Evolutionary conservation across 2,113 vertebrate species (phyloP), one percentile per base, ranked within the genome.

Genomic region (Perccottus glenii): DNA sequence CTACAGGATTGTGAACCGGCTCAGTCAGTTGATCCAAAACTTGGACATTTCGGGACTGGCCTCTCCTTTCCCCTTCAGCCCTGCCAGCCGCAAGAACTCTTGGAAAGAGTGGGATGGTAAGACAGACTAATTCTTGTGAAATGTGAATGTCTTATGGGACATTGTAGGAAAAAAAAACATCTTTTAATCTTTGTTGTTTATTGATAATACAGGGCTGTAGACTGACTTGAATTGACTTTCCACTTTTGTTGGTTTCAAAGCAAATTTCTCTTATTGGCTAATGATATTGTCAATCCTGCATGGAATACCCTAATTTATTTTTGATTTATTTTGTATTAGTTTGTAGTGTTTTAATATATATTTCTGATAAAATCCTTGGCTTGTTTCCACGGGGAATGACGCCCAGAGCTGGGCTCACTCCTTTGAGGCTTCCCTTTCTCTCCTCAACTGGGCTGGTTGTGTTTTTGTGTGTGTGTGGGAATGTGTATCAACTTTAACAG

Each of bases 91-190:
- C 63, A 90, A 67, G 78, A 90, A 70, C 76, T 92, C 91, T 60
- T 91, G 90, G 85, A 90, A 69, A 64, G 86, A 84, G 47, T 89
- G 85, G 83, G 83, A 89, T 27, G 93, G 91, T 93, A 88, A 91
- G 90, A 68, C 5, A 3, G 14, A 63, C 14, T 32, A 27, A 27
- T 27, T 27, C 19, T 27, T 27, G 19, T 27, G 19, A 27, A 27
- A 27, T 27, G 19, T 3, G 3, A 40, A 40, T 40, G 38, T 40
- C 38, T 40, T 40, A 8, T 40, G 44, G 44, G 44, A 46, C 44
- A 12, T 45, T 12, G 44, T 12, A 12, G 19, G 19, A 45, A 2
- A 45, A 46, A 11, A 3, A 14, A 10, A 14, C 10, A 46, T 5
- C 27, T 50, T 9, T 50, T 2, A 50, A 11, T 11, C 11, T 32